Percentiles rank a stretch among this genome's conserved stretches.
Evolutionary conservation across 2,797 vertebrate species (phyloP).

Genomic region (Spheniscus humboldti): DNA sequence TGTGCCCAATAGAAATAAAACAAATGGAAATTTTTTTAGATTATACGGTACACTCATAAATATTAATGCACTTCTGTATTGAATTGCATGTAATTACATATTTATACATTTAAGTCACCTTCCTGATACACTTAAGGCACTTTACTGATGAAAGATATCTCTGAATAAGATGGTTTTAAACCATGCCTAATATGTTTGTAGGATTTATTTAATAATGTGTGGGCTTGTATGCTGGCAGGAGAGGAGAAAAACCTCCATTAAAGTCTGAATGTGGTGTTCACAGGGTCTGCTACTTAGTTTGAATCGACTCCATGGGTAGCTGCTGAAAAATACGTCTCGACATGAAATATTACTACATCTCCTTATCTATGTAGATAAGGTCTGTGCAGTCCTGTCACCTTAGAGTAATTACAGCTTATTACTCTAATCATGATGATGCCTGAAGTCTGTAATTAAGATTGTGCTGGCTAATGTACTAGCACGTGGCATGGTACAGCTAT

Average conservation of each 20-base stretch:
- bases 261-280: background rate
- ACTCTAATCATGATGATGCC: constrained; percentile 59
- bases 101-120: constrained; percentile 65
- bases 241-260: constrained; percentile 38
- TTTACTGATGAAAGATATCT: constrained; percentile 57
- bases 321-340: constrained; percentile 30
- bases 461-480: constrained; percentile 48
- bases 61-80: constrained; percentile 67
- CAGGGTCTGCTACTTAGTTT: background rate
- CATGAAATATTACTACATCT: constrained; percentile 60
- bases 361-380: constrained; percentile 63
- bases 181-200: constrained; percentile 56
- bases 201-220: constrained; percentile 61
- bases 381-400: constrained; percentile 61
- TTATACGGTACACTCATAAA: constrained; percentile 67
- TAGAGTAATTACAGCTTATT: constrained; percentile 65
- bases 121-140: constrained; percentile 59
- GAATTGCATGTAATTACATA: constrained; percentile 69
- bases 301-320: constrained; percentile 8
- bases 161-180: constrained; percentile 60
- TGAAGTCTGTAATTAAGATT: constrained; percentile 65
- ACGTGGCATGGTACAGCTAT: background rate
- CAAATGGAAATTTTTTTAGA: constrained; percentile 58
- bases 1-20: constrained; percentile 67
- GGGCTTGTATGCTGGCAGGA: constrained; percentile 24